Percentiles rank a stretch among this genome's conserved stretches.
Conservation (phyloP, 23 tunicate genomes). For the Ciona savignyi region DNA sequence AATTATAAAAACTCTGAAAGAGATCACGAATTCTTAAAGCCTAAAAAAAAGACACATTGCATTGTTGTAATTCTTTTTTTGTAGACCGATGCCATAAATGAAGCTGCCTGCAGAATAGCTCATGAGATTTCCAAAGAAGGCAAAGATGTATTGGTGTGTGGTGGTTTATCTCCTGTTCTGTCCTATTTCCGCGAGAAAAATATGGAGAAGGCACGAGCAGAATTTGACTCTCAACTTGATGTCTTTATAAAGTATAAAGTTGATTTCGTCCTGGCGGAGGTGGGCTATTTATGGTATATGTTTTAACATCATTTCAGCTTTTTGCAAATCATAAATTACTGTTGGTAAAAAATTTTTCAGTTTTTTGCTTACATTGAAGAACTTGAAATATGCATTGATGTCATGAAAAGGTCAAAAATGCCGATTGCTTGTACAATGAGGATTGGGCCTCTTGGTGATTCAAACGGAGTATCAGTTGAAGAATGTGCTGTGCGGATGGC, state of each 20-base stretch:
- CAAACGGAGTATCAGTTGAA: conserved; percentile 53
- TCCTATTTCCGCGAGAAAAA: neutral
- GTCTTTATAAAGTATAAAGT: neutral
- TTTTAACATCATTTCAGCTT: neutral
- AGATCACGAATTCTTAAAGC: too few species aligned
- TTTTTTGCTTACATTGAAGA: conserved; percentile 67
- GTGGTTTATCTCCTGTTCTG: neutral
- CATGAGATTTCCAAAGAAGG: neutral
- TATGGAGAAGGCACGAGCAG: neutral
- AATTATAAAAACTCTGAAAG: too few species aligned
- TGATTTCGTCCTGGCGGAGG: neutral
- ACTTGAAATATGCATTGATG: conserved; percentile 60
- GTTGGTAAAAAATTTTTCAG: conserved; percentile 36
- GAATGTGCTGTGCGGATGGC: conserved; percentile 93
- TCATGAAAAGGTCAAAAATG: conserved; percentile 37
- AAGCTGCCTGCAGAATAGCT: neutral
- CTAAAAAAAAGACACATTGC: too few species aligned
- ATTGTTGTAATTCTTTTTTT: neutral
- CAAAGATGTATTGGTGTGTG: neutral
- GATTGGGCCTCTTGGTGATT: conserved; percentile 58
- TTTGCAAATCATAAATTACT: too few species aligned
- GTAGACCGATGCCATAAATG: neutral
- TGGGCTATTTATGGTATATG: neutral
- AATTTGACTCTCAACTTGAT: neutral
- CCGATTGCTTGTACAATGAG: conserved; percentile 73